phyloP scores from a whole-genome alignment of 2,888 invertebrate genomes.

The Dione vanillae region DNA sequence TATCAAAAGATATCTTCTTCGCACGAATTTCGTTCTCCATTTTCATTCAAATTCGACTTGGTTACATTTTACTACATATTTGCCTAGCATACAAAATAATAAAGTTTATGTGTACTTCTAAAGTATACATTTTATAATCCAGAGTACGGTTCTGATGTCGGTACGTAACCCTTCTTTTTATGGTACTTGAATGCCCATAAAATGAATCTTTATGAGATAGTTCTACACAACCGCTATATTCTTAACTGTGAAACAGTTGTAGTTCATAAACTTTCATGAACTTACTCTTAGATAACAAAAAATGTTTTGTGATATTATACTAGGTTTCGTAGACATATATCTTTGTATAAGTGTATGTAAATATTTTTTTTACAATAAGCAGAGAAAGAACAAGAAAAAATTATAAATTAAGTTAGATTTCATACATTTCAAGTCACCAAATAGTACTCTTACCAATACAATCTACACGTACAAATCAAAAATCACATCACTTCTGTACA shows the following conservation, averaged over 20 bases:
- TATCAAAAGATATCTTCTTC: not conserved
- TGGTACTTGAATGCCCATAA: conserved; percentile 62
- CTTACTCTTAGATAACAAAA: conserved; percentile 24
- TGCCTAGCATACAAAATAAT: conserved; percentile 18
- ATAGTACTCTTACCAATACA: not conserved
- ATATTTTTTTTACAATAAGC: no score
- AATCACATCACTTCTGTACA: not conserved
- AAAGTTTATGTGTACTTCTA: conserved; percentile 39
- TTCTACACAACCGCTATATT: conserved; percentile 52
- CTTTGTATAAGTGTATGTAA: not conserved
- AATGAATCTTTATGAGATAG: conserved; percentile 61
- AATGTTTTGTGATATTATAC: conserved; percentile 12
- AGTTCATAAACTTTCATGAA: conserved; percentile 43
- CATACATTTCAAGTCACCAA: no score
- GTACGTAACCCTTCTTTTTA: conserved; percentile 56
- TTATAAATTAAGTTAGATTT: no score
- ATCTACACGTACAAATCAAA: not conserved
- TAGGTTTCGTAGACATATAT: not conserved
- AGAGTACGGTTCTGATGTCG: conserved; percentile 40
- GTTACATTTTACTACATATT: conserved; percentile 11
- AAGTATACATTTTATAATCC: conserved; percentile 46
- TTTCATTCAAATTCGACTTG: conserved; percentile 23
- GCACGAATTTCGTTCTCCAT: not conserved
- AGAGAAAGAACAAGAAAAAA: no score
- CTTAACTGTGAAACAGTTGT: conserved; percentile 52